Conservation (phyloP, 2,113 vertebrate genomes). For the Hystrix cristata region DNA sequence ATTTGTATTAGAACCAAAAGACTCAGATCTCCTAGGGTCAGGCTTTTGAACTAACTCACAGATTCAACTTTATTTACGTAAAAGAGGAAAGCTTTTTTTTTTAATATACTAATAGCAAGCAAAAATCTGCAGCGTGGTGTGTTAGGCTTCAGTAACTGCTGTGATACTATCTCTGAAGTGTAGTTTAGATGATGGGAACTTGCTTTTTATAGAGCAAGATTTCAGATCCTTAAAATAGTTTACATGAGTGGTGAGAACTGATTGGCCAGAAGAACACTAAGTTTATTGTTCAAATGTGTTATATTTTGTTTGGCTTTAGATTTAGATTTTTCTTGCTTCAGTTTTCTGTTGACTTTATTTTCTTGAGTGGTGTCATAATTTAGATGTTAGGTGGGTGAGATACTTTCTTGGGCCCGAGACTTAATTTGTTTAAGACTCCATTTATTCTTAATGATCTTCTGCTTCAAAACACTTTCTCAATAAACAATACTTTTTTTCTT, state of each 20-base stretch:
- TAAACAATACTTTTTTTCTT: neutral
- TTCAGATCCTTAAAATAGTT: conserved; percentile 78
- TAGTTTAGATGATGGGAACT: conserved; percentile 65
- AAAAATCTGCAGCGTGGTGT: conserved; percentile 49
- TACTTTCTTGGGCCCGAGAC: conserved; percentile 37
- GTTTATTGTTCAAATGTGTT: conserved; percentile 44
- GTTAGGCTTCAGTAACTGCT: conserved; percentile 44
- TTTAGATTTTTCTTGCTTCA: neutral
- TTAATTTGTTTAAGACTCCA: neutral
- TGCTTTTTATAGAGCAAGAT: conserved; percentile 79
- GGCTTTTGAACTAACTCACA: conserved; percentile 27
- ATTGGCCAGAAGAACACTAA: conserved; percentile 55
- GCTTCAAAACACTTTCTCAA: conserved; percentile 27
- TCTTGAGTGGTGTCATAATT: conserved; percentile 41
- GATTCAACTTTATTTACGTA: conserved; percentile 44
- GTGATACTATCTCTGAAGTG: conserved; percentile 22
- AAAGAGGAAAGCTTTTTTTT: conserved; percentile 26
- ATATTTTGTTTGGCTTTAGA: conserved; percentile 57
- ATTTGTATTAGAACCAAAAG: conserved; percentile 58
- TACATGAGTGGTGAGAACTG: conserved; percentile 62
- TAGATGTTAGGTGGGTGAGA: conserved; percentile 37
- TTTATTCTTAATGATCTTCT: conserved; percentile 29
- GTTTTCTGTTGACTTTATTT: conserved; percentile 29
- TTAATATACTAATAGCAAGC: neutral
- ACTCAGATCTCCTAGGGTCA: neutral